Percentiles rank a stretch among this genome's conserved stretches.
phyloP scores from a whole-genome alignment of 2,888 invertebrate genomes.

The Micoletzkya japonica region DNA sequence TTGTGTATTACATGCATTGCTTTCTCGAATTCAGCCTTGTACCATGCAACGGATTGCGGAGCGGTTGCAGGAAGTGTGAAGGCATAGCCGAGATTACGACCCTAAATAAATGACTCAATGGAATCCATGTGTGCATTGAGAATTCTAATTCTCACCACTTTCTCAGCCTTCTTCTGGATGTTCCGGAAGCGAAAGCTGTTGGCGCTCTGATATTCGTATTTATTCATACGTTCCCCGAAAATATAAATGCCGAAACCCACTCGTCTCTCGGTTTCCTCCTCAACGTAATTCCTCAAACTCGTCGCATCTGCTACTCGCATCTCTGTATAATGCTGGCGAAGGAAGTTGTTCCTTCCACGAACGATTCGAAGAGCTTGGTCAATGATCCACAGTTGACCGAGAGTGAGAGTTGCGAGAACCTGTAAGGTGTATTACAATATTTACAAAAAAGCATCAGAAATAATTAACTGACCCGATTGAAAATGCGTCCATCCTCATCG shows the following conservation, averaged over 20 bases:
- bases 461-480: not conserved
- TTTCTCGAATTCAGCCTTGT: not conserved
- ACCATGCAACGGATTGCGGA: not conserved
- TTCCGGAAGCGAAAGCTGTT: not conserved
- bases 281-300: not conserved
- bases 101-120: too few species aligned
- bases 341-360: not conserved
- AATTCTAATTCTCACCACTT: too few species aligned
- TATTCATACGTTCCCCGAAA: not conserved
- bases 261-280: too few species aligned
- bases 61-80: not conserved
- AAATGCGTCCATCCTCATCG: too few species aligned
- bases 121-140: too few species aligned
- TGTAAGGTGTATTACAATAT: not conserved
- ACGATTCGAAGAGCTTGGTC: not conserved
- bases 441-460: not conserved
- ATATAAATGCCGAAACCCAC: too few species aligned
- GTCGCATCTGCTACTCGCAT: not conserved
- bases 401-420: not conserved
- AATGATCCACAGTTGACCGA: slow-evolving; percentile 4
- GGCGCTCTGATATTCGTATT: not conserved
- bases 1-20: not conserved
- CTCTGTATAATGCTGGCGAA: not conserved
- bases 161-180: too few species aligned
- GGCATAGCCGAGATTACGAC: not conserved